Evolutionary conservation across 2,888 invertebrate genomes (phyloP), one percentile per base, ranked within the genome.

Genomic region (Spodoptera picta): DNA sequence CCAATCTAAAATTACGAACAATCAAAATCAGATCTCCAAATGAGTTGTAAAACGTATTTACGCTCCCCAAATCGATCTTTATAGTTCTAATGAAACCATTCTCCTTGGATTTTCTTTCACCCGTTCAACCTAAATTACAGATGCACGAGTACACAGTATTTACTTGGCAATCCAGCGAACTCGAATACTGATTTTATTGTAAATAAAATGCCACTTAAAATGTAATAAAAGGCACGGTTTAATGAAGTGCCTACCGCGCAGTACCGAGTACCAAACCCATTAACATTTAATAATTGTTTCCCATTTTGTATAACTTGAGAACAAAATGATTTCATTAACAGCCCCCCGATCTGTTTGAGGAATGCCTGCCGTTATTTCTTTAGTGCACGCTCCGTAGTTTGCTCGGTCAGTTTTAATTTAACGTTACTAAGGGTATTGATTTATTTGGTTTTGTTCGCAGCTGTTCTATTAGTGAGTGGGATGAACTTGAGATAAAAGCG

Each of bases 301-400:
- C 72, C 69, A 73, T 83, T 81, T 71, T 85, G 84, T 85, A 82
- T 79, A 76, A 83, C 83, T 85, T 83, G 77, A 69, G 75, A 83
- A 83, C 85, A 82, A 85, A 83, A 83, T 83, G 81, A 80, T 84
- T 86, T 82, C 80, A 85, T 85, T 83, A 83, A 81, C 76, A 77
- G 65, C 53, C 51, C 69, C 56, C 73, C 56, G 75, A 82, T 80
- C 82, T 83, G 83, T 84, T 84, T 84, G 84, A 75, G 72, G 76
- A 80, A 75, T 76, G 72, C 80, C 82, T 79, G 67, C 74, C 81
- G 77, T 83, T 84, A 81, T 83, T 77, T 82, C 77, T 76, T 72
- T 72, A 76, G 70, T 77, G 75, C 73, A 80, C 74, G 74, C 72
- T 75, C 55, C 73, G 73, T 76, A 72, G 72, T 80, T 75, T 74